Evolutionary conservation across 2,113 vertebrate genomes (phyloP).

Genomic region (Sander lucioperca): DNA sequence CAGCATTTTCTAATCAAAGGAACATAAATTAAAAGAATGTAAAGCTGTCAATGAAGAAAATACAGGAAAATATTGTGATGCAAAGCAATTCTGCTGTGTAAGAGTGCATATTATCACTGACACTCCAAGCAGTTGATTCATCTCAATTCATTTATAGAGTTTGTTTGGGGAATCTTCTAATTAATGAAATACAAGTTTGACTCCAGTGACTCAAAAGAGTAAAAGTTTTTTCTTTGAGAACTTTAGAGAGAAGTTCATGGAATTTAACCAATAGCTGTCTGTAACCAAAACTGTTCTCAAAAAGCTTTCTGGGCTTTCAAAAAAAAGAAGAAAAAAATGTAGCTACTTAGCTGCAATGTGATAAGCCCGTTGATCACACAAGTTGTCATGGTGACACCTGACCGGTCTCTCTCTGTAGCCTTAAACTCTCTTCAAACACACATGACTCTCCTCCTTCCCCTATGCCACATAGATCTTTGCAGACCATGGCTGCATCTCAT

Average conservation of each 20-base stretch:
- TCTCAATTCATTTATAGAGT: too few relatives aligned
- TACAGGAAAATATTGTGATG: not conserved
- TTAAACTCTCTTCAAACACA: too few relatives aligned
- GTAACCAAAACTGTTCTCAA: not conserved
- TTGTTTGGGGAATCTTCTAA: not conserved
- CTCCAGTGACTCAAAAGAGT: not conserved
- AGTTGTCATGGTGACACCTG: not conserved
- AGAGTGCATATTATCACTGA: conserved; percentile 15
- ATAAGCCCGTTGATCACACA: not conserved
- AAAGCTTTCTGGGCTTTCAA: not conserved
- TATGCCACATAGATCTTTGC: too few relatives aligned
- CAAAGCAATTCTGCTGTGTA: conserved; percentile 8
- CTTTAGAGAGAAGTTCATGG: not conserved
- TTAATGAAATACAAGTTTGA: conserved; percentile 10
- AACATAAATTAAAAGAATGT: not conserved
- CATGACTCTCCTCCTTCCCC: too few relatives aligned
- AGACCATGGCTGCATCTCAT: too few relatives aligned
- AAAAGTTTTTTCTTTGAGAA: not conserved
- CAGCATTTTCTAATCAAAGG: not conserved
- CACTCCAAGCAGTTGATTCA: conserved; percentile 4
- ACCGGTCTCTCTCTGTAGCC: not conserved
- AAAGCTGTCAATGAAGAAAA: not conserved
- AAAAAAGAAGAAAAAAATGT: not conserved
- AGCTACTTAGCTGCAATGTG: not conserved
- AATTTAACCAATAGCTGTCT: not conserved